Evolutionary conservation across 2,113 vertebrate genomes (phyloP), one percentile per base, ranked within the genome.

Genomic region (Stegostoma tigrinum): DNA sequence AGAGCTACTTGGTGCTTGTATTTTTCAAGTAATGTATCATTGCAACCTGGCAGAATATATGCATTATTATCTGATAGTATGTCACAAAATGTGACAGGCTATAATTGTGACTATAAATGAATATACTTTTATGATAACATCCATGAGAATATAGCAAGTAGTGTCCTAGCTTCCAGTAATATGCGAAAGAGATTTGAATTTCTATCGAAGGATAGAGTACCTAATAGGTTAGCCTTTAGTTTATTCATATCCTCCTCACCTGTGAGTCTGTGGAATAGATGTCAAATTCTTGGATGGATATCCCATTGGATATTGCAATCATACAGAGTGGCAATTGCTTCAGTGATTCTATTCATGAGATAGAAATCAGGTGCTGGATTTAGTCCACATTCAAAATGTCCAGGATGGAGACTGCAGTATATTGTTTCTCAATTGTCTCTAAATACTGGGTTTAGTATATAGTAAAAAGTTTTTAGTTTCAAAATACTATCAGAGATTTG

Each of bases 51-150:
- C 66, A 94, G 67, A 70, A 95, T 52, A 48, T 1, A 52, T 52
- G 15, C 68, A 95, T 72, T 95, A 48, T 52, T 95, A 52, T 67
- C 66, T 68, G 67, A 15, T 70, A 10, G 23, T 30, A 94, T 70
- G 38, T 70, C 38, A 45, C 68, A n/a, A 93, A 93, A 5, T 38
- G 19, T 67, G 89, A 93, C 68, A 95, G 38, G 24, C 24, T 75
- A 75, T 95, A 72, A 52, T 95, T 72, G 27, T 72, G 55, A 68
- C 42, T 72, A 30, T 72, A 95, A 94, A 68, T 68, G 3, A 94
- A 94, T 70, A 94, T 94, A 45, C 14, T 67, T 87, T 70, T 70
- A n/a, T 66, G 67, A 66, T 66, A 94, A 94, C 38, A 64, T 38
- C 90, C 61, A 70, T 42, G 30, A 70, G 70, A 68, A 27, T 70